A percentile compares a stretch with the other conserved stretches of the same genome.
These are phyloP conservation scores for Listronotus oregonensis DNA, from an alignment of 1,140 invertebrate genomes.

Conservation along the genomic window DNA sequence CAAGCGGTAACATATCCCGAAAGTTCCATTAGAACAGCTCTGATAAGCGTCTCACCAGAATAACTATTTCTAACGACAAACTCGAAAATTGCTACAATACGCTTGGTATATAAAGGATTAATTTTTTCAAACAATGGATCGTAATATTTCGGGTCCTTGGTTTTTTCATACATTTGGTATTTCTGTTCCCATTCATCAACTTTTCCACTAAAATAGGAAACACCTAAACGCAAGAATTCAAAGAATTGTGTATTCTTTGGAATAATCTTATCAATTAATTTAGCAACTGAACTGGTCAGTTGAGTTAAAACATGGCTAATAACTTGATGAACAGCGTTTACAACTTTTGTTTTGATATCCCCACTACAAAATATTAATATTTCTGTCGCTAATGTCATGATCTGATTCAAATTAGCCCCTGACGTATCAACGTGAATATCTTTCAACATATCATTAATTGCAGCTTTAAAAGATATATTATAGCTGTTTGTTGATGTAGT, in stretches of 20 bases:
- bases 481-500: constrained; percentile 14
- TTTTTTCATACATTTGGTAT: constrained; percentile 27
- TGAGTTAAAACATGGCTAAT: constrained; percentile 2
- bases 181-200: constrained; percentile 26
- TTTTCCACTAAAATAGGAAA: constrained; percentile 29
- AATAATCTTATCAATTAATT: constrained; percentile 22
- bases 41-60: constrained; percentile 3
- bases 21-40: neutral
- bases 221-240: constrained; percentile 24
- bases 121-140: constrained; percentile 24
- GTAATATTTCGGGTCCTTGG: constrained; percentile 22
- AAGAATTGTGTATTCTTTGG: constrained; percentile 20
- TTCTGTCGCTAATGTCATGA: neutral
- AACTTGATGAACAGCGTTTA: constrained; percentile 4
- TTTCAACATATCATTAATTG: neutral
- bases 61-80: constrained; percentile 25
- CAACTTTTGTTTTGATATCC: constrained; percentile 2
- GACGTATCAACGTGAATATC: constrained; percentile 5
- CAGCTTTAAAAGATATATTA: constrained; percentile 4
- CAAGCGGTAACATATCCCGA: too few species aligned
- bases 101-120: constrained; percentile 20
- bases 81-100: constrained; percentile 29
- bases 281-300: neutral
- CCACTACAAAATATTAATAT: constrained; percentile 5
- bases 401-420: neutral